Evolutionary conservation across 2,888 invertebrate species (phyloP), one percentile per base, ranked within the genome.

Genomic region (Tribolium freemani): DNA sequence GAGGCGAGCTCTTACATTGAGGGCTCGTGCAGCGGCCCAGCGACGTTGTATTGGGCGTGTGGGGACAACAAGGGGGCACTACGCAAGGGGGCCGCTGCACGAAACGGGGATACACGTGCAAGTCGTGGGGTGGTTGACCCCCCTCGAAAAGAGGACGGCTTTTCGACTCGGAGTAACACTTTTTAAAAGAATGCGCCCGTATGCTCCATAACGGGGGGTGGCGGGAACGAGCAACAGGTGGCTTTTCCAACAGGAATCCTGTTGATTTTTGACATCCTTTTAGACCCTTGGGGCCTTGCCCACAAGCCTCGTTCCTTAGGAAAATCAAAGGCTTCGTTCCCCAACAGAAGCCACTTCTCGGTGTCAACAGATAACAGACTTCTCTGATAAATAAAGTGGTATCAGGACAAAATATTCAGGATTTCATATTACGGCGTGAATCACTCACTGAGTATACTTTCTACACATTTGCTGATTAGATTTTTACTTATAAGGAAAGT

Each of bases 81-180:
- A 74, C 73, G 76, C 72, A 75, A 67, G 72, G 75, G 80, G 80
- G 77, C 80, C 75, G 82, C 78, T 76, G 79, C 73, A 74, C 76
- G 82, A 83, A 83, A 84, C 83, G 85, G 85, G 85, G 85, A 86
- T 88, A 87, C 88, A 88, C 88, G 88, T 88, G 88, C 87, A 87
- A 86, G 85, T 85, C 84, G 86, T 87, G 88, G 88, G 88, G 88
- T 88, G 88, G 88, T 88, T 88, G 88, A 88, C 88, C 88, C 88
- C 87, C 86, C 84, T 80, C 81, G 81, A 83, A 85, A 84, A 84
- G 85, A 85, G 85, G 85, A 85, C 85, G 85, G 84, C 85, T 85
- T 85, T 85, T 84, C 82, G 85, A 85, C 85, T 84, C 81, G 79
- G 83, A 82, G 84, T 84, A 84, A 84, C 84, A 84, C 84, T 84